Evolutionary conservation across 1,140 invertebrate species (phyloP), one percentile per base, ranked within the genome.

Genomic region (Probaryconus sp.): DNA sequence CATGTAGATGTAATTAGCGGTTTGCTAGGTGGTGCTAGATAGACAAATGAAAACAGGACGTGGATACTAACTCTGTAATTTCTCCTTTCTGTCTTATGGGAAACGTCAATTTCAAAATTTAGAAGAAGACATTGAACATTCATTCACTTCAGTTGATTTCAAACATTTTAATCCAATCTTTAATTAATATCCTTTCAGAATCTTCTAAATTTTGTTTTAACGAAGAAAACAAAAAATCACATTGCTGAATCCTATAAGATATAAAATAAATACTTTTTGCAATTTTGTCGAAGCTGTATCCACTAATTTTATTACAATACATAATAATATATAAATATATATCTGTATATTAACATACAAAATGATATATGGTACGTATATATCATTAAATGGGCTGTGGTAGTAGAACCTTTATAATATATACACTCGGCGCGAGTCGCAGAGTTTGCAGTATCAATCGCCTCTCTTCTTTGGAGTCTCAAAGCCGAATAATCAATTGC

Each of bases 361-460:
- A 75, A 73, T 73, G 71, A 81, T 77, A 78, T 78, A 76, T 78
- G 48, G 24, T 18, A 76, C 53, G 61, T 65, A 81, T 83, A 82
- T 84, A 84, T 85, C 79, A 81, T 85, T 85, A 83, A 84, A 85
- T 84, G 79, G 85, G 85, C 85, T 86, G 85, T 87, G 85, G 83
- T 84, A n/a, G n/a, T n/a, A 85, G 79, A 85, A 84, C 60, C 76
- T 82, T 84, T 82, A 82, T 77, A 78, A 72, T 72, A 65, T 77
- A 76, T 65, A 64, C 56, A 45, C n/a, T n/a, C n/a, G n/a, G n/a
- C n/a, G 38, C 53, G 72, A 61, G 24, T 65, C 43, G 38, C 21
- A n/a, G n/a, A n/a, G n/a, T n/a, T n/a, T n/a, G n/a, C n/a, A n/a
- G n/a, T n/a, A n/a, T n/a, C n/a, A n/a, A n/a, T n/a, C n/a, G n/a